Conservation (phyloP, 37 sponge, comb jelly and placozoan species). For the Hormiphora californensis region DNA sequence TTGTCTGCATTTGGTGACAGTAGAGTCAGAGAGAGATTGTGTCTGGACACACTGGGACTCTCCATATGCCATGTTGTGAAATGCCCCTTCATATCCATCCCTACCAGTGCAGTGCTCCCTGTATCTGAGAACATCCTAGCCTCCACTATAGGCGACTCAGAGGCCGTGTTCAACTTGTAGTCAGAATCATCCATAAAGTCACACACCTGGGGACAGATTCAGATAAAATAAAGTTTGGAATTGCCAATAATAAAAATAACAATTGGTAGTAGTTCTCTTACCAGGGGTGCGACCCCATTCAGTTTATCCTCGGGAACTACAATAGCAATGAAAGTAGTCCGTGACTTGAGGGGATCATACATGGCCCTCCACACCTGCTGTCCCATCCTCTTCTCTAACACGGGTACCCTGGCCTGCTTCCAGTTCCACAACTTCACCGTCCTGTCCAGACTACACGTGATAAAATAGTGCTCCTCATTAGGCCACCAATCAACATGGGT, state of each 20-base stretch:
- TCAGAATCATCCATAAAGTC: constrained; percentile 8
- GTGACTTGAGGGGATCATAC: constrained; percentile 40
- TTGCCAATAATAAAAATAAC: not conserved
- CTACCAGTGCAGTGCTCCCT: not conserved
- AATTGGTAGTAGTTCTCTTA: not conserved
- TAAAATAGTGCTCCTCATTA: constrained; percentile 1
- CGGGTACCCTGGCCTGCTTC: not conserved
- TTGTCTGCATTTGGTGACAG: not conserved
- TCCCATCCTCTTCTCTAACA: constrained; percentile 2
- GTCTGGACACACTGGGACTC: not conserved
- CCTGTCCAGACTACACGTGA: constrained; percentile 27
- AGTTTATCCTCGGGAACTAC: constrained; percentile 12
- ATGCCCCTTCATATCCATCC: not conserved
- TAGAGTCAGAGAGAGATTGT: not conserved
- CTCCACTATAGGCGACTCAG: not conserved
- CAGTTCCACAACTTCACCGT: constrained; percentile 50
- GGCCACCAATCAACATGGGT: constrained; percentile 37
- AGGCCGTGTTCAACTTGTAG: not conserved
- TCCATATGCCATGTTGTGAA: constrained; percentile 14
- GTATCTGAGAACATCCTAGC: constrained; percentile 7
- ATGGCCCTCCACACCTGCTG: constrained; percentile 37
- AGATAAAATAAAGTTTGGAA: no score
- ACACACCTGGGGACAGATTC: not conserved
- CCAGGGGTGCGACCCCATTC: constrained; percentile 31
- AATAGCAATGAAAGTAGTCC: constrained; percentile 6